Percentiles rank a stretch among this genome's conserved stretches.
Evolutionary conservation across 2,797 vertebrate genomes (phyloP).

Genomic region (Vespertilio murinus): DNA sequence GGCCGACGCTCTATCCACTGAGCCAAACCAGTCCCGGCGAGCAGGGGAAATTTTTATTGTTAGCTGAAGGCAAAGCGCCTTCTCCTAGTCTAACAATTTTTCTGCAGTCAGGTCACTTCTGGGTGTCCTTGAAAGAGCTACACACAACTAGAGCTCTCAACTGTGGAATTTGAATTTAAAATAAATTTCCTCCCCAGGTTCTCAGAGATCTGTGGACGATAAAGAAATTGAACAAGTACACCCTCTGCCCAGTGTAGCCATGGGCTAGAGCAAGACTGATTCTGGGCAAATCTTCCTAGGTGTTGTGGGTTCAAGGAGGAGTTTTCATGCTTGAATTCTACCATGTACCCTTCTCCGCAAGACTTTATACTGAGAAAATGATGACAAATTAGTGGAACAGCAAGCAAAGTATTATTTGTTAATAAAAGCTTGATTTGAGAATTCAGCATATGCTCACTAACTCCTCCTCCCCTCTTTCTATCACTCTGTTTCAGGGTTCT

Average conservation of each 20-base stretch:
- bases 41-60: not conserved
- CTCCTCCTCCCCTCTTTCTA: not conserved
- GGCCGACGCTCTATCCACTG: no score
- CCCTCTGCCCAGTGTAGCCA: not conserved
- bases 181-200: not conserved
- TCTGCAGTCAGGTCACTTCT: not conserved
- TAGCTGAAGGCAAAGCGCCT: not conserved
- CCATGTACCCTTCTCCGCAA: not conserved
- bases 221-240: not conserved
- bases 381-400: not conserved
- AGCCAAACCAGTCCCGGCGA: no score
- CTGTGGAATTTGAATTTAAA: conserved; percentile 3
- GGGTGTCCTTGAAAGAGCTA: not conserved
- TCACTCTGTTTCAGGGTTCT: not conserved
- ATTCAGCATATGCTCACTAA: not conserved
- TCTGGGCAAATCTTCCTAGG: not conserved
- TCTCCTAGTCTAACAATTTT: conserved; percentile 2
- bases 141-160: not conserved
- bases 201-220: not conserved
- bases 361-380: not conserved
- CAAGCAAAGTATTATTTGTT: not conserved
- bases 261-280: not conserved
- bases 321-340: conserved; percentile 1
- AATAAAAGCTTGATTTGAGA: conserved; percentile 31
- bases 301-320: conserved; percentile 20